These are phyloP conservation scores for Ochropacha duplaris DNA, from an alignment of 2,888 invertebrate species.

Conservation along the genomic window DNA sequence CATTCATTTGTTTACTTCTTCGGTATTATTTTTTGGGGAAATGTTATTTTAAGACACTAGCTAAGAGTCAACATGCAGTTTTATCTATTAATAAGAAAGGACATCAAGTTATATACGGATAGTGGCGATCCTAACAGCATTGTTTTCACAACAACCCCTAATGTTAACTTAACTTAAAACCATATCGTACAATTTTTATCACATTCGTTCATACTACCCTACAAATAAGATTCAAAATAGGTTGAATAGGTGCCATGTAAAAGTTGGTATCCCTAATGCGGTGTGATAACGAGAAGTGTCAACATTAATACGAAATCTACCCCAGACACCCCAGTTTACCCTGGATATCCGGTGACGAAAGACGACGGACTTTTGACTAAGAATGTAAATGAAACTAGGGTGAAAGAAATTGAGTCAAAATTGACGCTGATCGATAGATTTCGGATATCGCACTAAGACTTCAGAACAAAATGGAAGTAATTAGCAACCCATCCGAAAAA, in stretches of 20 bases:
- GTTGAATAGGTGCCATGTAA: slow-evolving; percentile 3
- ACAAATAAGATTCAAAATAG: slow-evolving; percentile 20
- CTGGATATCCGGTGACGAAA: slow-evolving; percentile 62
- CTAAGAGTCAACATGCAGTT: neutral
- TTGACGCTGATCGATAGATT: neutral
- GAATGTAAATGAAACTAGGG: slow-evolving; percentile 17
- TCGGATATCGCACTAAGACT: neutral
- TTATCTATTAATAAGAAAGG: neutral
- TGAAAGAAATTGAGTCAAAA: slow-evolving; percentile 17
- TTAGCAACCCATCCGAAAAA: no score
- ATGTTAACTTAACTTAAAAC: slow-evolving; percentile 16
- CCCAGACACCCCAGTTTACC: slow-evolving; percentile 38
- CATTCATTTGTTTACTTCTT: no score
- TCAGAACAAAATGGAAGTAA: no score
- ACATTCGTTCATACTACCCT: neutral
- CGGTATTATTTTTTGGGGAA: no score
- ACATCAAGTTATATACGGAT: neutral
- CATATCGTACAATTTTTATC: slow-evolving; percentile 3
- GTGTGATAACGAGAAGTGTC: slow-evolving; percentile 65
- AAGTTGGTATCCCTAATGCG: slow-evolving; percentile 30
- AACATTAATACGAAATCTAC: slow-evolving; percentile 57
- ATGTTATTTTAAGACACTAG: no score
- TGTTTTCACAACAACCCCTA: slow-evolving; percentile 52
- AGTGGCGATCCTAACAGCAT: slow-evolving; percentile 24
- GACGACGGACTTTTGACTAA: slow-evolving; percentile 33